Conservation (phyloP, 2,888 invertebrate species). For the Selenia dentaria region DNA sequence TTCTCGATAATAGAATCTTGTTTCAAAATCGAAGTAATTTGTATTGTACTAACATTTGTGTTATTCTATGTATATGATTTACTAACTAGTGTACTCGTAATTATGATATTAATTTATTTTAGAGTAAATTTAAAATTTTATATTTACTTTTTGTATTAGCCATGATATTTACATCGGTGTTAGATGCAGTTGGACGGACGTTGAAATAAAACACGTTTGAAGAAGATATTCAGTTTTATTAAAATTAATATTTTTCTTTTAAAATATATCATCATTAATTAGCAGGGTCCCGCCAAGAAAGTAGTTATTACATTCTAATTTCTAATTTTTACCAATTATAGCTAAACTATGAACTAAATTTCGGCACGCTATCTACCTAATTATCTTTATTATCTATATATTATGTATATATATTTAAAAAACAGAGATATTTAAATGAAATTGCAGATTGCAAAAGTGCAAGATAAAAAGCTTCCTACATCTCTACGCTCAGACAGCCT, state of each 20-base stretch:
- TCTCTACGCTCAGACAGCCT: slow-evolving; percentile 32
- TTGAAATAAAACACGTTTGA: slow-evolving; percentile 54
- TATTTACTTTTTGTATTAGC: slow-evolving; percentile 51
- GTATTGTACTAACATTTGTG: slow-evolving; percentile 2
- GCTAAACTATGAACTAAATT: slow-evolving; percentile 21
- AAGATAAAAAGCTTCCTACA: slow-evolving; percentile 50
- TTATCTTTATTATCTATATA: too few relatives aligned
- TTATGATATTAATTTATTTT: slow-evolving; percentile 51
- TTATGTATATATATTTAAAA: too few relatives aligned
- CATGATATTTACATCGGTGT: slow-evolving; percentile 39
- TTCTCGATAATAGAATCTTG: slow-evolving; percentile 5
- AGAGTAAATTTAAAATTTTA: slow-evolving; percentile 59
- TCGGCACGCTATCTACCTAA: slow-evolving; percentile 30
- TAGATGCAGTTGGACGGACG: slow-evolving; percentile 34
- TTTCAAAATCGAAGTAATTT: slow-evolving; percentile 34
- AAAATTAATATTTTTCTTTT: slow-evolving; percentile 34
- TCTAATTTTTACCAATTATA: slow-evolving; percentile 19
- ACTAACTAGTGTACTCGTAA: slow-evolving; percentile 24
- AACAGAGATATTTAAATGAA: slow-evolving; percentile 23
- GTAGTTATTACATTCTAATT: slow-evolving; percentile 39
- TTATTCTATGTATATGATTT: slow-evolving; percentile 17
- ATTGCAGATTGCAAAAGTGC: slow-evolving; percentile 51
- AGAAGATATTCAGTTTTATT: slow-evolving; percentile 27
- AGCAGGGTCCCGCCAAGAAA: slow-evolving; percentile 66
- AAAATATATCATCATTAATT: slow-evolving; percentile 39